Evolutionary conservation across 2,113 vertebrate species (phyloP).

Genomic region (Vulpes lagopus): DNA sequence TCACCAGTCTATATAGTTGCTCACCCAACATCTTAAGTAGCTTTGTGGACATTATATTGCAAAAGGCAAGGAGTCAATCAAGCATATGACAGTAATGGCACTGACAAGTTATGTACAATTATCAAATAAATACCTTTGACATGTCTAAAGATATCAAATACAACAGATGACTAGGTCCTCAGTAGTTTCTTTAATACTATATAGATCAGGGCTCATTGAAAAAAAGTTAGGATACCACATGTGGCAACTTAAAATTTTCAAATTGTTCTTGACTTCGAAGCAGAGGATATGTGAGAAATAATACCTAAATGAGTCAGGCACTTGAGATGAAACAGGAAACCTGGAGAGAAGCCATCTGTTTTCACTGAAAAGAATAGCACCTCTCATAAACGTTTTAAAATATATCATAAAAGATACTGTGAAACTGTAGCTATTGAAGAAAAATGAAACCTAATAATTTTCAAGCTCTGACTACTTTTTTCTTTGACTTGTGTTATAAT

Average conservation of each 20-base stretch:
- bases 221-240: not conserved
- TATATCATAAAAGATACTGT: slow-evolving; percentile 6
- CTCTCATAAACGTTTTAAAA: slow-evolving; percentile 46
- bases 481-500: not conserved
- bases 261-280: slow-evolving; percentile 37
- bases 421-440: not conserved
- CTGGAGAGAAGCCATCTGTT: slow-evolving; percentile 34
- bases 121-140: slow-evolving; percentile 63
- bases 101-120: slow-evolving; percentile 33
- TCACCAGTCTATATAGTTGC: not conserved
- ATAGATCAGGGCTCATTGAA: slow-evolving; percentile 52
- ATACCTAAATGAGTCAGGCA: not conserved
- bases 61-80: slow-evolving; percentile 25
- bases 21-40: not conserved
- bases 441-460: slow-evolving; percentile 50
- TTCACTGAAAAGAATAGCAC: slow-evolving; percentile 30
- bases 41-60: not conserved
- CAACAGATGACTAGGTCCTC: slow-evolving; percentile 78
- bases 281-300: not conserved
- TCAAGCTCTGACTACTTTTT: slow-evolving; percentile 43
- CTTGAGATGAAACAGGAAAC: not conserved
- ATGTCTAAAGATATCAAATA: slow-evolving; percentile 75
- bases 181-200: slow-evolving; percentile 71
- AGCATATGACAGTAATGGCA: slow-evolving; percentile 26
- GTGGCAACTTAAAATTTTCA: slow-evolving; percentile 38